Percentiles rank a stretch among this genome's conserved stretches.
Evolutionary conservation across 2,888 invertebrate genomes (phyloP).

Genomic region (Eupeodes latifasciatus): DNA sequence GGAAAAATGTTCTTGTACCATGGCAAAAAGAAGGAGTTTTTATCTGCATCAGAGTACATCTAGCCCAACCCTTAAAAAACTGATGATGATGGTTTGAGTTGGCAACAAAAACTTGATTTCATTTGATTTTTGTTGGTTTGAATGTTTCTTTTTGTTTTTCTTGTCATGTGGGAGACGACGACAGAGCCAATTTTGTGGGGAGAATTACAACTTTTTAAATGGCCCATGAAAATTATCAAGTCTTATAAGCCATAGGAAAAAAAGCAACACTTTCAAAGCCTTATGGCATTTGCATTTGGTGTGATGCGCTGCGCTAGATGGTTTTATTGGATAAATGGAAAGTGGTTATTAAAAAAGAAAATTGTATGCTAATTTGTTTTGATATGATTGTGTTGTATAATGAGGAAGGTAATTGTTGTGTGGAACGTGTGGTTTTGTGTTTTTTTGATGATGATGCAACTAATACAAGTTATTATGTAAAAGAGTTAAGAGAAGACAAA

Average conservation of each 20-base stretch:
- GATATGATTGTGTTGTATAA: conserved; percentile 36
- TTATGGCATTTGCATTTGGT: background rate
- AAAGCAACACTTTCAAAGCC: background rate
- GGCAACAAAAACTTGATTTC: conserved; percentile 61
- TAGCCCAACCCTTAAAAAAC: conserved; percentile 12
- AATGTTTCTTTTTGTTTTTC: conserved; percentile 5
- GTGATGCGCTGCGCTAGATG: conserved; percentile 5
- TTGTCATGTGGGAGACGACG: conserved; percentile 20
- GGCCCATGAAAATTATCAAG: conserved; percentile 82
- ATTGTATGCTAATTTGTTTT: conserved; percentile 51
- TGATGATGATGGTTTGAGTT: conserved; percentile 33
- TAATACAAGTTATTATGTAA: background rate
- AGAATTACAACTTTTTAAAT: conserved; percentile 79
- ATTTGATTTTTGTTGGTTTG: conserved; percentile 67
- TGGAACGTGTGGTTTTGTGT: conserved; percentile 52
- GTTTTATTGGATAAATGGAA: conserved; percentile 21
- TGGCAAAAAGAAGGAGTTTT: background rate
- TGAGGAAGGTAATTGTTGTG: conserved; percentile 50
- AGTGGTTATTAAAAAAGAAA: background rate
- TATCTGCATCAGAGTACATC: conserved; percentile 49
- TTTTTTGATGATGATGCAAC: background rate
- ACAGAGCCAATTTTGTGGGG: conserved; percentile 65
- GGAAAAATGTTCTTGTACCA: conserved; percentile 45
- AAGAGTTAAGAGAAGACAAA: background rate
- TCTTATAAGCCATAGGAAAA: conserved; percentile 20